phyloP scores from a whole-genome alignment of 2,888 invertebrate genomes.

The Mesoligia furuncula region DNA sequence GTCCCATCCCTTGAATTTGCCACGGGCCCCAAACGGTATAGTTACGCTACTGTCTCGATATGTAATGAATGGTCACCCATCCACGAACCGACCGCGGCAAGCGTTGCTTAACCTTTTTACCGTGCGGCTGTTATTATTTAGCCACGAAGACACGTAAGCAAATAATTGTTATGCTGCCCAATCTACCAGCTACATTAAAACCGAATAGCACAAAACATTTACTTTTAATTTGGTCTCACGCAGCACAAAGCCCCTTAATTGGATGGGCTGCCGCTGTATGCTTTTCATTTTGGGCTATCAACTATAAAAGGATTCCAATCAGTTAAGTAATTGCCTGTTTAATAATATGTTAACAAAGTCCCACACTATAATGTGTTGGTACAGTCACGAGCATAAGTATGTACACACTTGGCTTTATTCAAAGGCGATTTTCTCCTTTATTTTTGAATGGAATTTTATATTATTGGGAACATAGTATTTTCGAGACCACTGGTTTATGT shows the following conservation, averaged over 20 bases:
- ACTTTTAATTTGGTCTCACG: conserved; percentile 27
- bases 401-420: too few species aligned
- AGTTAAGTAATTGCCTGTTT: conserved; percentile 51
- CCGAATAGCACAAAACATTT: not conserved
- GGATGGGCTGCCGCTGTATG: conserved; percentile 62
- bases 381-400: too few species aligned
- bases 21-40: too few species aligned
- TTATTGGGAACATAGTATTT: too few species aligned
- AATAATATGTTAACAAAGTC: conserved; percentile 29
- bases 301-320: conserved; percentile 71
- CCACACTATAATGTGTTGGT: not conserved
- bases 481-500: too few species aligned
- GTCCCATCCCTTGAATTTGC: too few species aligned
- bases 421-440: too few species aligned
- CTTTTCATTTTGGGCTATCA: conserved; percentile 71
- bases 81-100: not conserved
- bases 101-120: not conserved
- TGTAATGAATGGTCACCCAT: not conserved
- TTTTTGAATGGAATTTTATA: too few species aligned
- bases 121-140: too few species aligned
- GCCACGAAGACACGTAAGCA: not conserved
- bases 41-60: too few species aligned
- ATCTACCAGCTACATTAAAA: not conserved
- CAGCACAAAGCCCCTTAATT: conserved; percentile 38
- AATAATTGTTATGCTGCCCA: not conserved